Evolutionary conservation across 2,797 vertebrate species (phyloP), one percentile per base, ranked within the genome.

Genomic region (Typhlichthys eigenmanni): DNA sequence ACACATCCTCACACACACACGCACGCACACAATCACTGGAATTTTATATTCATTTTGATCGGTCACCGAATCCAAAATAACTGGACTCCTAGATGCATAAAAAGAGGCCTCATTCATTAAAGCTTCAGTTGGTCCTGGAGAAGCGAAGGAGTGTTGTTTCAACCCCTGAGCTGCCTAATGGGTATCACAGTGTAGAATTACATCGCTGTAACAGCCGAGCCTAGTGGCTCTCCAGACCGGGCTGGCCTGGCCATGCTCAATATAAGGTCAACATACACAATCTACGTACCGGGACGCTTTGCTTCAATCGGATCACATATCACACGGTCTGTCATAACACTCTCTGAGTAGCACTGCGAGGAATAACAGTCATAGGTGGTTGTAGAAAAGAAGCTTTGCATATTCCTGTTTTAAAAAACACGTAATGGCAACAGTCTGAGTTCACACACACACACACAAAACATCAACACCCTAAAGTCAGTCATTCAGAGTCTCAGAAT

Each of bases 41-140:
- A 80, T 47, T 64, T 71, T 75, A 59, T 63, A 67, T 58, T 80
- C 52, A 72, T 71, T 74, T 80, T 70, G 71, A 71, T 71, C 69
- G 61, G 46, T 48, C 38, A 17, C 60, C 19, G 24, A 58, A 74
- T 81, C 77, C 69, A 61, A 69, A 82, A 57, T 46, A 58, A 47
- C 12, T 68, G 69, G 69, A 81, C 72, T 62, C 67, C 68, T 68
- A 46, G 55, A 83, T 45, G 49, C 76, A 75, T 64, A 77, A 24
- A 71, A 67, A 75, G 78, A 85, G 74, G 76, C 72, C 65, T 84
- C 64, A 47, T 71, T 69, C 62, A 65, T 87, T 87, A 90, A 89
- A 91, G 82, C 85, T 88, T 88, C 47, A 78, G 71, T 89, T 90
- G 90, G 89, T 90, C 88, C 88, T 85, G 79, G 81, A 84, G 82